phyloP scores from a whole-genome alignment of 2,888 invertebrate species.

The Drosophila prostipennis region DNA sequence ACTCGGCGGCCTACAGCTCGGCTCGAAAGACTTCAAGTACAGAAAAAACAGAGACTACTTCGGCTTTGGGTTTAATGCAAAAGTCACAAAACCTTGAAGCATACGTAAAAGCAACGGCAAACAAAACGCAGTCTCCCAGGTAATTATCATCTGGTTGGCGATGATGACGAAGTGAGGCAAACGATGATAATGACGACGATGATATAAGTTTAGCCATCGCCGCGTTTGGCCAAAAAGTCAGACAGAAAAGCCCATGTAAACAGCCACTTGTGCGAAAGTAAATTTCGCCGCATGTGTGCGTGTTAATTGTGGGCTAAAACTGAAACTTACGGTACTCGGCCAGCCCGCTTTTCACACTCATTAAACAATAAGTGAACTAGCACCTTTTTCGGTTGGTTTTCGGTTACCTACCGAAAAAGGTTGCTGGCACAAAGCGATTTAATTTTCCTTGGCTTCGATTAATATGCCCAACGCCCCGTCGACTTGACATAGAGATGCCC shows the following conservation, averaged over 20 bases:
- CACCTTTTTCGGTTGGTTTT: slow-evolving; percentile 51
- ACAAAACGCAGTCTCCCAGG: slow-evolving; percentile 53
- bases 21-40: slow-evolving; percentile 20
- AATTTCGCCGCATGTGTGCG: slow-evolving; percentile 50
- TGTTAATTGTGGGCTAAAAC: slow-evolving; percentile 68
- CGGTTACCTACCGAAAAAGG: slow-evolving; percentile 9
- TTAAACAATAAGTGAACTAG: slow-evolving; percentile 68
- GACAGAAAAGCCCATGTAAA: slow-evolving; percentile 22
- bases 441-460: slow-evolving; percentile 18
- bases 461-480: slow-evolving; percentile 20
- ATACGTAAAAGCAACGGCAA: slow-evolving; percentile 61
- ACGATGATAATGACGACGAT: slow-evolving; percentile 37
- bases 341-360: slow-evolving; percentile 63
- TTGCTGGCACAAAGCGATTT: not conserved
- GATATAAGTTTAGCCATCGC: slow-evolving; percentile 44
- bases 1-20: slow-evolving; percentile 43
- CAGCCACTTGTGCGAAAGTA: slow-evolving; percentile 37
- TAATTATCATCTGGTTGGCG: slow-evolving; percentile 20
- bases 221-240: slow-evolving; percentile 23
- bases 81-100: slow-evolving; percentile 74
- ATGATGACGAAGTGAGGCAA: slow-evolving; percentile 4
- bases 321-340: slow-evolving; percentile 66
- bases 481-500: slow-evolving; percentile 36
- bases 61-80: slow-evolving; percentile 68
- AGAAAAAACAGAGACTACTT: slow-evolving; percentile 29